These are phyloP conservation scores for Ashinkailepas kermadecensis DNA, from an alignment of 2,888 invertebrate species.

Conservation along the genomic window DNA sequence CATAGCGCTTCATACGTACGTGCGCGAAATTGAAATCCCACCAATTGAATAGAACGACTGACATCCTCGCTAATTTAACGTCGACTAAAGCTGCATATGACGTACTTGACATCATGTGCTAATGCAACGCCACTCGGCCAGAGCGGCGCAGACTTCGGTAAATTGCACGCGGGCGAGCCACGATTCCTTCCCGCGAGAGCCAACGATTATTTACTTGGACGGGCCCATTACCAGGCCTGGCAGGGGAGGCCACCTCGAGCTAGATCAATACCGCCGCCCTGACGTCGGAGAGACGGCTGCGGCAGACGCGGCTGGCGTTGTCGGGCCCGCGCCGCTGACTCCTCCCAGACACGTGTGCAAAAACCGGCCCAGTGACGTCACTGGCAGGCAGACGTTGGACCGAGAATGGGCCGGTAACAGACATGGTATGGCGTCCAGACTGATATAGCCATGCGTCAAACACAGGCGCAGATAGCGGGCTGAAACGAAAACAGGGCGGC, in stretches of 20 bases:
- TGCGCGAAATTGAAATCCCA: no score
- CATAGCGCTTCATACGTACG: no score
- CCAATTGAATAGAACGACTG: no score
- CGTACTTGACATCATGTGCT: no score
- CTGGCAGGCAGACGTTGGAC: background rate
- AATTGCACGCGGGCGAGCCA: background rate
- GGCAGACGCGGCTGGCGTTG: background rate
- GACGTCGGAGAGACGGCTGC: background rate
- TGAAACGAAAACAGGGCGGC: no score
- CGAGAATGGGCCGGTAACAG: background rate
- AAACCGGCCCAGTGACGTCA: background rate
- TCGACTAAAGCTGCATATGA: no score
- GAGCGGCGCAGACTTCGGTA: no score
- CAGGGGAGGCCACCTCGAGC: background rate
- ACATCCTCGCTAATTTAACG: no score
- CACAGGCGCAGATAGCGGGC: background rate
- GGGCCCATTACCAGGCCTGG: background rate
- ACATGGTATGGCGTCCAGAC: background rate
- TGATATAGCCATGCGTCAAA: background rate
- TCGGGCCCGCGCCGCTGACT: background rate
- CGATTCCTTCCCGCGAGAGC: background rate
- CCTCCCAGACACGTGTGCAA: constrained; percentile 17
- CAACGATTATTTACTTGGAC: constrained; percentile 7
- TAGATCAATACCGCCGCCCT: background rate
- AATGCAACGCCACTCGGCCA: no score